These are phyloP conservation scores for Desoria tigrina DNA, from an alignment of 2,888 invertebrate genomes.

Conservation along the genomic window DNA sequence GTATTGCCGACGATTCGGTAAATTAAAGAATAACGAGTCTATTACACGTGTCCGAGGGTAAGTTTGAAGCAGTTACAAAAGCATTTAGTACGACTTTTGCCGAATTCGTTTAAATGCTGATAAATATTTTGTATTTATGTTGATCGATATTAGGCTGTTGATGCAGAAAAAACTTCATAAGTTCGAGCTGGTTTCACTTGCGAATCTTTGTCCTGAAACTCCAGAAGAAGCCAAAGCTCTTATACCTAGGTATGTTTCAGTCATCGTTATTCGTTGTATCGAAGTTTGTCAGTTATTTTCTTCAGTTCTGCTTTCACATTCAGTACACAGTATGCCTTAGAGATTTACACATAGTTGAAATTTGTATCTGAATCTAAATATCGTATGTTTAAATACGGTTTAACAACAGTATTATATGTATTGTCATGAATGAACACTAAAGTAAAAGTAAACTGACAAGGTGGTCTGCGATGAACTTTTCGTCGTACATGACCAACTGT, in stretches of 20 bases:
- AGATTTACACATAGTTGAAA: too few species aligned
- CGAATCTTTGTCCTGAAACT: slow-evolving; percentile 97
- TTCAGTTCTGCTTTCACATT: too few species aligned
- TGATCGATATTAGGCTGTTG: slow-evolving; percentile 79
- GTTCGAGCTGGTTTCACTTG: slow-evolving; percentile 95
- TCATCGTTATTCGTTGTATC: neutral
- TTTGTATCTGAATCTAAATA: too few species aligned
- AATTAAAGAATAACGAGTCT: slow-evolving; percentile 97
- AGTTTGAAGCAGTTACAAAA: slow-evolving; percentile 11
- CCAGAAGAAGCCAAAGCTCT: slow-evolving; percentile 97
- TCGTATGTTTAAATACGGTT: too few species aligned
- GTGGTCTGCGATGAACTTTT: too few species aligned
- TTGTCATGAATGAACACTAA: too few species aligned
- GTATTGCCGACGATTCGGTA: slow-evolving; percentile 92
- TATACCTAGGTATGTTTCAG: slow-evolving; percentile 71
- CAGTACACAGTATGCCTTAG: neutral
- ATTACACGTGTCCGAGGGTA: slow-evolving; percentile 93
- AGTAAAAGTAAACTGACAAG: too few species aligned
- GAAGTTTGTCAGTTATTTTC: neutral
- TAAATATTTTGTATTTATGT: too few species aligned
- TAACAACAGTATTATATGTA: too few species aligned
- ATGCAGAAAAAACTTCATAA: slow-evolving; percentile 95
- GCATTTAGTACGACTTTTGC: neutral
- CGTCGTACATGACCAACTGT: too few species aligned
- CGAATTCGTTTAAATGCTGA: neutral